Evolutionary conservation across 2,113 vertebrate species (phyloP), one percentile per base, ranked within the genome.

Genomic region (Dasypus novemcinctus): DNA sequence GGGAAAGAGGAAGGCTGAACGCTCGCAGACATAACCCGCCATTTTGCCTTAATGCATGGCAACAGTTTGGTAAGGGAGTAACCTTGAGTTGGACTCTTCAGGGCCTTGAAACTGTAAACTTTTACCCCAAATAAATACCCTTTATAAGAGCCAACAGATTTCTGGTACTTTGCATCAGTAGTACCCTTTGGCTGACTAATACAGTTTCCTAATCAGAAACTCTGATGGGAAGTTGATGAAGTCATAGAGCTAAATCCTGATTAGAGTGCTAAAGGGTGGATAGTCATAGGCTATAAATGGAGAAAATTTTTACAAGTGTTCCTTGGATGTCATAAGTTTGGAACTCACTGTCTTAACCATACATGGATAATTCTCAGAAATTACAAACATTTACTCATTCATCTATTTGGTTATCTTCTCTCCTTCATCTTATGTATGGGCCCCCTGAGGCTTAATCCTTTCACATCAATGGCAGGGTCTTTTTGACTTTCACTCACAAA

Each of bases 211-310:
- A 20, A 1, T 66, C 10, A 57, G 31, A 80, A 36, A 20, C 46
- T 20, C 43, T 31, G 21, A 46, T 3, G 13, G 11, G 38, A 10
- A 41, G 41, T 17, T 6, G 25, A n/a, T 9, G 72, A 76, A 64
- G 49, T 31, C 31, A 0, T 2, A 57, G 54, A 64, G 0, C 8
- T 2, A n/a, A 15, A 23, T 9, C 18, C 12, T 41, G 3, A 6
- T 17, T 29, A 4, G 33, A 84, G 23, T 17, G 6, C 23, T 87
- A 12, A n/a, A 1, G 23, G 79, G 18, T n/a, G 54, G 57, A 20
- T 2, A 46, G 31, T 31, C 41, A 23, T 2, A 1, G 43, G 18
- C 23, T 83, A 63, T 33, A 13, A 36, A 9, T 3, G 29, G 46
- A 63, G 36, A 76, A 27, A 36, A 31, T 27, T 25, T 75, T 25